phyloP scores from a whole-genome alignment of 2,797 vertebrate genomes.

The Arnoldichthys spilopterus region DNA sequence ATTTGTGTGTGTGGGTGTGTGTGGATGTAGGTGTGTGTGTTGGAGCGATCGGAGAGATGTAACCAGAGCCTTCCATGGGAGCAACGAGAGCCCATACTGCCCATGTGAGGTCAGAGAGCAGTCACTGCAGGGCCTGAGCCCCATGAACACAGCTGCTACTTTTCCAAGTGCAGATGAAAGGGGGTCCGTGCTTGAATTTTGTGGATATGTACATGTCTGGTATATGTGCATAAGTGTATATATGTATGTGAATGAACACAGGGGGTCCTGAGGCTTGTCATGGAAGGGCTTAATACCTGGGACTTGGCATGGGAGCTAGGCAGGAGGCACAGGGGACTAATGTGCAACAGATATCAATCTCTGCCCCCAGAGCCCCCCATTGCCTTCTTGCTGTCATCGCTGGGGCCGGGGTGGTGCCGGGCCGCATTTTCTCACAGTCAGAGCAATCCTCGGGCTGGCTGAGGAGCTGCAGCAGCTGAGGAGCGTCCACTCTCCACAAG shows the following conservation, averaged over 20 bases:
- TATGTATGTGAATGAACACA: neutral
- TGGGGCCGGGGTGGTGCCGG: conserved; percentile 63
- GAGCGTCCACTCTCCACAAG: conserved; percentile 19
- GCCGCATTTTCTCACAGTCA: conserved; percentile 61
- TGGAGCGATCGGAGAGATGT: conserved; percentile 66
- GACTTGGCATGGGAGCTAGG: conserved; percentile 60
- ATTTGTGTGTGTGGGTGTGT: neutral
- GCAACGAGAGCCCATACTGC: conserved; percentile 62
- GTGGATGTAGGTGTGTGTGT: conserved; percentile 54
- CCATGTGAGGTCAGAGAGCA: conserved; percentile 74
- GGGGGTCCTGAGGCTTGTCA: conserved; percentile 39
- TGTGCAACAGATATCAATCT: conserved; percentile 67
- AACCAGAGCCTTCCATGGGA: conserved; percentile 71
- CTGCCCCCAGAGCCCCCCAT: conserved; percentile 60
- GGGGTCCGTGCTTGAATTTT: conserved; percentile 40
- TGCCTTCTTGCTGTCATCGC: conserved; percentile 74
- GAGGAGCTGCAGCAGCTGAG: conserved; percentile 68
- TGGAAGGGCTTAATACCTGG: conserved; percentile 67
- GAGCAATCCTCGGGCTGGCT: conserved; percentile 57
- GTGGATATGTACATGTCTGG: conserved; percentile 7
- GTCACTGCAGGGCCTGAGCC: conserved; percentile 65
- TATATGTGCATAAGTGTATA: conserved; percentile 54
- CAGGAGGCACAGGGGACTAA: conserved; percentile 67
- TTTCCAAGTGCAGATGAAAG: conserved; percentile 53
- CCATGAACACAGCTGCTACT: conserved; percentile 68